These are phyloP conservation scores for Heterocephalus glaber DNA, from an alignment of 2,113 vertebrate species.

Conservation along the genomic window DNA sequence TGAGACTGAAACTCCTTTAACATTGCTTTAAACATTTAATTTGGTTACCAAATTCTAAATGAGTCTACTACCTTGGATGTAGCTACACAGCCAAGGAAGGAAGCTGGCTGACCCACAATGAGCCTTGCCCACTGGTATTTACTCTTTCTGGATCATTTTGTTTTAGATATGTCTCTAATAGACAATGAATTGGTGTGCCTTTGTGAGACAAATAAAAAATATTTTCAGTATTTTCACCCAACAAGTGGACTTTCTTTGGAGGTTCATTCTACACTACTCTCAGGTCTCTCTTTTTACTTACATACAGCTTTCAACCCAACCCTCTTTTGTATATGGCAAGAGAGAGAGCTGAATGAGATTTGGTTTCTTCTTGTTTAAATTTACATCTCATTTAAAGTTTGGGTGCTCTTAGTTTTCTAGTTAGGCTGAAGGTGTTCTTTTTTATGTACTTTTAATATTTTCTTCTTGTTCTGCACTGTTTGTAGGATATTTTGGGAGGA, in stretches of 20 bases:
- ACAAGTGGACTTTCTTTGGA: background rate
- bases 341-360: background rate
- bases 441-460: background rate
- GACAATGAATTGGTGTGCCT: background rate
- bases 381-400: background rate
- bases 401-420: background rate
- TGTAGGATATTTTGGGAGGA: background rate
- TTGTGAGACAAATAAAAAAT: background rate
- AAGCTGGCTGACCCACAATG: background rate
- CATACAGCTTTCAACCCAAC: background rate
- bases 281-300: background rate
- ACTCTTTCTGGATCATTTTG: background rate
- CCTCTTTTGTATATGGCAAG: background rate
- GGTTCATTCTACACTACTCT: background rate
- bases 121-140: background rate
- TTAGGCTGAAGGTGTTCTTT: background rate
- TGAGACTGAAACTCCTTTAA: background rate
- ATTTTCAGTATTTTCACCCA: slow-evolving; percentile 2
- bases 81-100: background rate
- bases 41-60: background rate
- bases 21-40: background rate
- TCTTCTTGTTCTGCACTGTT: background rate
- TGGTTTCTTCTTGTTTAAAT: background rate
- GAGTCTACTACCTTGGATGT: background rate
- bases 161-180: background rate